Evolutionary conservation across 2,888 invertebrate genomes (phyloP), one percentile per base, ranked within the genome.

Genomic region (Willowsia nigromaculata): DNA sequence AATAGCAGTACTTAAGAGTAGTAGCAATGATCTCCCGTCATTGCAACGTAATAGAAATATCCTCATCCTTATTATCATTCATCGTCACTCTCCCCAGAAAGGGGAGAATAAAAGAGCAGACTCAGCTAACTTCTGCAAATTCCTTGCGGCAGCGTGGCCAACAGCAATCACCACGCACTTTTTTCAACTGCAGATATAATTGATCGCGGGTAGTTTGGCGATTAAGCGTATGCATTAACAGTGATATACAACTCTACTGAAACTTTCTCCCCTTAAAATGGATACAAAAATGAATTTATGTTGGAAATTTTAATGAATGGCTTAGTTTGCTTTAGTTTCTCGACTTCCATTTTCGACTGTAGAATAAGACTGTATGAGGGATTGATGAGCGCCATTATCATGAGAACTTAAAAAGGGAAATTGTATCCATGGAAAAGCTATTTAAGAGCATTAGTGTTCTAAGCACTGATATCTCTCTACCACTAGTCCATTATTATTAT

Each of bases 91-190:
- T 22, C 40, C 15, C 33, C 47, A 30, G 9, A 68, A 65, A 18
- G 59, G 84, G 74, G 22, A 84, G 84, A 27, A 22, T 62, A 71
- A 47, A 84, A 74, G 84, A 56, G 84, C 71, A 33, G 30, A 85
- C 74, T 85, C 74, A 74, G 59, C 74, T 59, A 74, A 30, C 59
- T 40, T 6, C 37, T 40, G 7, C 11, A 22, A 11, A 22, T 18
- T 71, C 71, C 71, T 25, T 71, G 15, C 30, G 33, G 65, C 59
- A 59, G 65, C 59, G 27, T 59, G 22, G 53, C 15, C 47, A 15
- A 47, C 2, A 47, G 7, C 47, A 13, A 13, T 47, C 25, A 25
- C 53, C 18, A 53, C 7, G n/a, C 18, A 18, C 53, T 53, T 1
- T 53, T 53, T 0, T n/a, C n/a, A n/a, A n/a, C 53, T 43, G 53